phyloP scores from a whole-genome alignment of 2,797 vertebrate species.

The Xerus rutilus region DNA sequence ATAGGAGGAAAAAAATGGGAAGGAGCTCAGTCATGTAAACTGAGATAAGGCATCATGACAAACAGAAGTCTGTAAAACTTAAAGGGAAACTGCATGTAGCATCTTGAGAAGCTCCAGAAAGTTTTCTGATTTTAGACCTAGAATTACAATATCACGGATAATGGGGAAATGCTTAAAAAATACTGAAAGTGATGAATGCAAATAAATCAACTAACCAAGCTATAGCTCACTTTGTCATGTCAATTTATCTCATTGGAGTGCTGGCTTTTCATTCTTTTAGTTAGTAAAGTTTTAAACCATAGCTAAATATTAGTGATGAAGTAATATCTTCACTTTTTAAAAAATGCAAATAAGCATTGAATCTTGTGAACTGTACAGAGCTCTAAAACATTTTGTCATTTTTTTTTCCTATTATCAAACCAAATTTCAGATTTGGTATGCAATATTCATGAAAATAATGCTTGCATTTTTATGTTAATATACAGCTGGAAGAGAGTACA shows the following conservation, averaged over 20 bases:
- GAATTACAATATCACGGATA: not conserved
- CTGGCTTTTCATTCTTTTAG: not conserved
- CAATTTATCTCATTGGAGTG: not conserved
- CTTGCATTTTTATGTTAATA: conserved; percentile 71
- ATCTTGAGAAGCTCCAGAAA: not conserved
- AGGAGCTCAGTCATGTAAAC: not conserved
- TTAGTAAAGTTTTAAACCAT: not conserved
- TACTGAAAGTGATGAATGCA: not conserved
- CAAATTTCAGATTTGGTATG: conserved; percentile 26
- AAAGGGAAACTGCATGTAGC: not conserved
- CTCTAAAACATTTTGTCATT: conserved; percentile 40
- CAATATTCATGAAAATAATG: conserved; percentile 65
- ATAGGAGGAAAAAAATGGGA: not conserved
- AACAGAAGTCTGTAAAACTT: not conserved
- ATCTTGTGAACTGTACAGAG: not conserved
- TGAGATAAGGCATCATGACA: not conserved
- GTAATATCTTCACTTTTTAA: not conserved
- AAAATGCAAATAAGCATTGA: not conserved
- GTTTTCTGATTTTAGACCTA: not conserved
- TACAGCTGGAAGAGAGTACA: conserved; percentile 70
- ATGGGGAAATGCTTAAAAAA: not conserved
- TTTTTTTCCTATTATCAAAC: conserved; percentile 44
- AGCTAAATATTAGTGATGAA: not conserved
- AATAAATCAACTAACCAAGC: not conserved
- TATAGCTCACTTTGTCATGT: not conserved